These are phyloP conservation scores for Rhabdornis inornatus DNA, from an alignment of 2,113 vertebrate genomes.

Conservation along the genomic window DNA sequence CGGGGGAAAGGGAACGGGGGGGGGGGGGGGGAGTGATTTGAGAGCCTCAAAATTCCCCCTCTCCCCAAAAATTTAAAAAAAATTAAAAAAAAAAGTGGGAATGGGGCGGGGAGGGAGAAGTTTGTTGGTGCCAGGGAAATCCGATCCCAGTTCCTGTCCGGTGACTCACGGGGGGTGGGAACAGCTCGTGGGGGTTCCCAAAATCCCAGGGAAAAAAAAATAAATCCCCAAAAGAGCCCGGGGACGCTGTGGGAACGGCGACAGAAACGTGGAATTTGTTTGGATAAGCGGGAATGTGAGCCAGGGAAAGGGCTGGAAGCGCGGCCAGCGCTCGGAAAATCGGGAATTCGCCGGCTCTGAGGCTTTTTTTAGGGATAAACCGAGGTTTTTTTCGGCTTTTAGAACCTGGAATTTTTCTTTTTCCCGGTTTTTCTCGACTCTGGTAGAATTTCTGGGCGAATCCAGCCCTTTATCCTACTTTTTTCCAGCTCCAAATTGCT, in stretches of 20 bases:
- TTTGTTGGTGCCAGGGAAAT: background rate
- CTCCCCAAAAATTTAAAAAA: too few relatives aligned
- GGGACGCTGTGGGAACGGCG: accelerated
- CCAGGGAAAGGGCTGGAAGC: background rate
- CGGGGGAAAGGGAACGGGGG: too few relatives aligned
- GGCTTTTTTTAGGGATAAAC: background rate
- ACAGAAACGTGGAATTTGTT: accelerated
- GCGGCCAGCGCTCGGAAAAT: background rate
- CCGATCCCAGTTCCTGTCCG: background rate
- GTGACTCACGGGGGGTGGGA: background rate
- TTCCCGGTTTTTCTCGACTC: accelerated
- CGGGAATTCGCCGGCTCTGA: accelerated
- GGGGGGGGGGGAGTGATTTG: accelerated
- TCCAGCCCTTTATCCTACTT: accelerated
- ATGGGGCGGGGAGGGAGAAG: background rate
- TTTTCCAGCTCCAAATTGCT: accelerated
- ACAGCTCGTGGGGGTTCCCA: background rate
- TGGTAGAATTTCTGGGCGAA: too few relatives aligned
- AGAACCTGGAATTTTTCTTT: accelerated
- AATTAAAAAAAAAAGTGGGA: accelerated
- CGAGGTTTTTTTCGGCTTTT: accelerated
- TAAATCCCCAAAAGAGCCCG: background rate
- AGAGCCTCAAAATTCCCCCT: background rate
- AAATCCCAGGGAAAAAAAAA: background rate
- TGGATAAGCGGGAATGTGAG: background rate